phyloP scores from a whole-genome alignment of 2,888 invertebrate species.

The Platypus cylindrus region DNA sequence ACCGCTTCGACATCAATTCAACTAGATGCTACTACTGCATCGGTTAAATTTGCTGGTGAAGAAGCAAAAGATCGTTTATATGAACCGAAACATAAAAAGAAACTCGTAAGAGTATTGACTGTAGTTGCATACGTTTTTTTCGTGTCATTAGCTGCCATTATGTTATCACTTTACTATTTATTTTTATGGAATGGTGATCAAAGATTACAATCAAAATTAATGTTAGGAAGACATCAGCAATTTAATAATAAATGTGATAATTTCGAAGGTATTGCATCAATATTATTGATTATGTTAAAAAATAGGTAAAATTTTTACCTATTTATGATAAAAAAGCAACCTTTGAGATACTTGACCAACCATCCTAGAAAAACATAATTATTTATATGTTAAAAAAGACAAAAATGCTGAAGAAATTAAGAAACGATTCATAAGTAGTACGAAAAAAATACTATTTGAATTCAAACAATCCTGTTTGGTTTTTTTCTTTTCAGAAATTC shows the following conservation, averaged over 20 bases:
- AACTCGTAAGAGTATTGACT: slow-evolving; percentile 80
- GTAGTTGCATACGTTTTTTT: slow-evolving; percentile 89
- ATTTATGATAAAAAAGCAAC: too few relatives aligned
- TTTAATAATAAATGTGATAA: slow-evolving; percentile 20
- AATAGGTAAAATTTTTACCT: too few relatives aligned
- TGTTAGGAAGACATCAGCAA: slow-evolving; percentile 7
- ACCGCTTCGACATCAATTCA: slow-evolving; percentile 14
- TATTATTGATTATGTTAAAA: neutral
- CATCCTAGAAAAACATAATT: too few relatives aligned
- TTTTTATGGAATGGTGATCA: slow-evolving; percentile 81
- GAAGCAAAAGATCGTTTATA: slow-evolving; percentile 58
- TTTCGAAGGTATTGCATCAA: slow-evolving; percentile 21
- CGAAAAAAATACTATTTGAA: neutral
- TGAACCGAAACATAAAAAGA: slow-evolving; percentile 75
- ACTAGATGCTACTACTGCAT: slow-evolving; percentile 36
- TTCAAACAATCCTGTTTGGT: neutral
- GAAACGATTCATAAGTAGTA: too few relatives aligned
- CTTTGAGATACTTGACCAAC: too few relatives aligned
- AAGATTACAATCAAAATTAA: slow-evolving; percentile 20
- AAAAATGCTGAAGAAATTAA: too few relatives aligned
- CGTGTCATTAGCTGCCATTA: slow-evolving; percentile 86
- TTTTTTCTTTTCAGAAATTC: slow-evolving; percentile 17
- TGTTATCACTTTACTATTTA: slow-evolving; percentile 86
- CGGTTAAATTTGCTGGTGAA: slow-evolving; percentile 53
- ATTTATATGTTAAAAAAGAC: too few relatives aligned